These are phyloP conservation scores for Dendrolimus pini DNA, from an alignment of 2,888 invertebrate species.

Conservation along the genomic window DNA sequence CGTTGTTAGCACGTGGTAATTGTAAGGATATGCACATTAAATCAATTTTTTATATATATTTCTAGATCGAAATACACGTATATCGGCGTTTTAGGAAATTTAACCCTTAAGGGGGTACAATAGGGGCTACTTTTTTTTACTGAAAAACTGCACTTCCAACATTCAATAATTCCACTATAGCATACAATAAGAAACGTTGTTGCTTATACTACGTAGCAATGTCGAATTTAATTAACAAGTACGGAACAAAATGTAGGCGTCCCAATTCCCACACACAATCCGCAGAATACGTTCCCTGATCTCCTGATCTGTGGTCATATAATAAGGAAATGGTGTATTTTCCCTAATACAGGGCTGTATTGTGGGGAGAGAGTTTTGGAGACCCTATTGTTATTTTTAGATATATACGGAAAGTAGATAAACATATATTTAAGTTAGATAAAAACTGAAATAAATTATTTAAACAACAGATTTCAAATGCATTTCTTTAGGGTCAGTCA, in stretches of 20 bases:
- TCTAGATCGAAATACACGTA: too few relatives aligned
- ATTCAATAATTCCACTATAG: too few relatives aligned
- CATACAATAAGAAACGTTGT: background rate
- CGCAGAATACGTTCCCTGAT: constrained; percentile 43
- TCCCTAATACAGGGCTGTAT: constrained; percentile 24
- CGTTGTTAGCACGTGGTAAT: too few relatives aligned
- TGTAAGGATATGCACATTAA: too few relatives aligned
- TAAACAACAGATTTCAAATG: too few relatives aligned
- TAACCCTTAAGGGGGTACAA: too few relatives aligned
- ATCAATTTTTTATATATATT: too few relatives aligned
- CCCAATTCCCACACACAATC: constrained; percentile 57
- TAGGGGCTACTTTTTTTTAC: too few relatives aligned
- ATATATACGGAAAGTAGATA: background rate
- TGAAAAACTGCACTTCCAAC: background rate
- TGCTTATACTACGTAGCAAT: constrained; percentile 28
- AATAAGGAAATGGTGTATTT: constrained; percentile 33
- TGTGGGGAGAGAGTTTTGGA: constrained; percentile 9
- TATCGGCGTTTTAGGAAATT: too few relatives aligned
- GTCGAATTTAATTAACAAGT: constrained; percentile 48
- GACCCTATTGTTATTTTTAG: background rate
- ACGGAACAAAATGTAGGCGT: constrained; percentile 36
- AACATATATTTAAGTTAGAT: too few relatives aligned
- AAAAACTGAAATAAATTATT: too few relatives aligned
- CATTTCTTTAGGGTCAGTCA: too few relatives aligned
- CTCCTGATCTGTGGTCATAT: constrained; percentile 57